phyloP scores from a whole-genome alignment of 2,888 invertebrate species.

The Aromia moschata region DNA sequence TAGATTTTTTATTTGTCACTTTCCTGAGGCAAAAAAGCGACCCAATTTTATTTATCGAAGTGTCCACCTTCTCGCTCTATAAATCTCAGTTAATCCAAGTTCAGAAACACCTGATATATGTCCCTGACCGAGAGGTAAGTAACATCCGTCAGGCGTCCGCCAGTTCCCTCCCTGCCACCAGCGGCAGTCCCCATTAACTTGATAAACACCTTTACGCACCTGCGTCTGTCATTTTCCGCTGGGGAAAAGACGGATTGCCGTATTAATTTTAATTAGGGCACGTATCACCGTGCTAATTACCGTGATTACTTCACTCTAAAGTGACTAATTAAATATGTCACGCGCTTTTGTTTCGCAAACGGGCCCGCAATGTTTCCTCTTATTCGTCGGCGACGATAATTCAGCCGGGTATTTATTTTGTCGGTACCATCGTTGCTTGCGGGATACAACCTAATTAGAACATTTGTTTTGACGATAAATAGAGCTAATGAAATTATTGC shows the following conservation, averaged over 20 bases:
- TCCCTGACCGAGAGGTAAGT: not conserved
- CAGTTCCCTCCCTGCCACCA: not conserved
- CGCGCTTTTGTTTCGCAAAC: constrained; percentile 16
- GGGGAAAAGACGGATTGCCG: constrained; percentile 10
- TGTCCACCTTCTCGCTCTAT: too few species aligned
- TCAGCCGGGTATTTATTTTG: not conserved
- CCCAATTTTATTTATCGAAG: too few species aligned
- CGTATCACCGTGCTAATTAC: constrained; percentile 16
- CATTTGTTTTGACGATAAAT: not conserved
- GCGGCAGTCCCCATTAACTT: constrained; percentile 13
- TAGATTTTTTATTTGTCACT: too few species aligned
- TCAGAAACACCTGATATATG: constrained; percentile 6
- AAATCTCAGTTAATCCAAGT: not conserved
- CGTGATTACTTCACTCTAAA: constrained; percentile 21
- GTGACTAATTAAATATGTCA: constrained; percentile 25
- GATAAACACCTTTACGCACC: constrained; percentile 23
- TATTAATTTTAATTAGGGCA: constrained; percentile 24
- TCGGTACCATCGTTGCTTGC: not conserved
- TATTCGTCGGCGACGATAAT: not conserved
- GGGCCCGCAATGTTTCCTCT: not conserved
- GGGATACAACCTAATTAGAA: not conserved
- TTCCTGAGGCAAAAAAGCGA: too few species aligned
- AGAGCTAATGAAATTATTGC: not conserved
- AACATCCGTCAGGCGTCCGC: constrained; percentile 1
- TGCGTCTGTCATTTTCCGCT: constrained; percentile 13